phyloP scores from a whole-genome alignment of 2,888 invertebrate species.

The Entomobrya proxima region DNA sequence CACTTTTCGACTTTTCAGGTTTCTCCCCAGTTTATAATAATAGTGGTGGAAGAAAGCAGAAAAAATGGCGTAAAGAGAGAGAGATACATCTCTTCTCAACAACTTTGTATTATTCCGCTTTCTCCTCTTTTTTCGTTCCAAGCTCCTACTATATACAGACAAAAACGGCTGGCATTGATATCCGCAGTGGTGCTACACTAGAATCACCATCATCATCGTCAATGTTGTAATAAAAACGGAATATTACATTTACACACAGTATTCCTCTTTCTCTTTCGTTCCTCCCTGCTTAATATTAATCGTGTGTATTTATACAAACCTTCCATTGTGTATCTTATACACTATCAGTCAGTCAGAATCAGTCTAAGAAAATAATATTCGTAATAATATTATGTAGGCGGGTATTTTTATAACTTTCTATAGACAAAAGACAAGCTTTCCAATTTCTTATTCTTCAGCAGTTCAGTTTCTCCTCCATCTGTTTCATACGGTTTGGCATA shows the following conservation, averaged over 20 bases:
- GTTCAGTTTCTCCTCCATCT: background rate
- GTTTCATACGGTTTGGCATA: background rate
- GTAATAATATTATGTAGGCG: too few species aligned
- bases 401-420: too few species aligned
- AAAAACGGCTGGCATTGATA: slow-evolving; percentile 28
- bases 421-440: too few species aligned
- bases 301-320: background rate
- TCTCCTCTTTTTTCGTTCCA: background rate
- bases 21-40: slow-evolving; percentile 49
- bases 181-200: slow-evolving; percentile 40
- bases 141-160: background rate
- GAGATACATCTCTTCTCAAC: background rate
- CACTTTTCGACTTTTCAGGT: slow-evolving; percentile 66
- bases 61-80: background rate
- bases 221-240: slow-evolving; percentile 40
- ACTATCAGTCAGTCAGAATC: background rate
- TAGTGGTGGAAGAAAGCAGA: background rate
- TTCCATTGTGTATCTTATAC: background rate
- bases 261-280: background rate
- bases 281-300: slow-evolving; percentile 41
- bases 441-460: too few species aligned
- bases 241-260: slow-evolving; percentile 25
- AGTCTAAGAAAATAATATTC: background rate
- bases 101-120: background rate
- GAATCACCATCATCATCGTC: slow-evolving; percentile 18